Evolutionary conservation across 2,888 invertebrate species (phyloP), one percentile per base, ranked within the genome.

Genomic region (Phyllotreta striolata): DNA sequence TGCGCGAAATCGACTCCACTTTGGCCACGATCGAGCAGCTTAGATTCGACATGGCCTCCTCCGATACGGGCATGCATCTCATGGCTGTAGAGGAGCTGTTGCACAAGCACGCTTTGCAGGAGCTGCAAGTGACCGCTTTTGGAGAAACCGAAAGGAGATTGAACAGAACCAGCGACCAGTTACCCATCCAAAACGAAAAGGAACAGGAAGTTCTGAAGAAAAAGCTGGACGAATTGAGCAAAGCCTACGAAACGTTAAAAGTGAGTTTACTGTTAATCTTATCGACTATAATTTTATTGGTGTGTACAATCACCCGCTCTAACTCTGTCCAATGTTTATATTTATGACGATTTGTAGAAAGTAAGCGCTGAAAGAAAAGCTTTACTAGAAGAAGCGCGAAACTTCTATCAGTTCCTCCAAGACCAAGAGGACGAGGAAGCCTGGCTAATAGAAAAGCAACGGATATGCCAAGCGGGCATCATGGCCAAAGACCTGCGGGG

Each of bases 401-500:
- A 94, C 77, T 93, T 96, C 76, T 97, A 92, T 83, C 96, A 97
- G 82, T 97, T 98, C 83, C 84, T 97, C 63, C 96, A 97, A 81
- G 98, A 98, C 78, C 93, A 96, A 74, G 98, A 98, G 74, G 98
- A 98, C 75, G 98, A 98, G 81, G 97, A 98, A 83, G 91, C 94
- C 0, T 98, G 98, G 98, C 85, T 98, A 59, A 89, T 93, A 0
- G 98, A 99, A 78, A 96, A 96, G 78, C 95, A 96, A 79, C 86
- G 94, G 4, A 91, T 97, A 66, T 96, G 97, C 79, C 92, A 92
- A 77, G 91, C 96, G 0, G 93, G 93, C n/a, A 92, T 96, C 34
- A 90, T 93, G 0, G 96, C 96, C 0, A 97, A 96, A 81, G 98
- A 99, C 81, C 83, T 98, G 49, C 87, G 94, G 58, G 95, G 93